Base-by-base conservation (phyloP, 2,888 invertebrate genomes). In the Nephrocerus scutellatus region DNA sequence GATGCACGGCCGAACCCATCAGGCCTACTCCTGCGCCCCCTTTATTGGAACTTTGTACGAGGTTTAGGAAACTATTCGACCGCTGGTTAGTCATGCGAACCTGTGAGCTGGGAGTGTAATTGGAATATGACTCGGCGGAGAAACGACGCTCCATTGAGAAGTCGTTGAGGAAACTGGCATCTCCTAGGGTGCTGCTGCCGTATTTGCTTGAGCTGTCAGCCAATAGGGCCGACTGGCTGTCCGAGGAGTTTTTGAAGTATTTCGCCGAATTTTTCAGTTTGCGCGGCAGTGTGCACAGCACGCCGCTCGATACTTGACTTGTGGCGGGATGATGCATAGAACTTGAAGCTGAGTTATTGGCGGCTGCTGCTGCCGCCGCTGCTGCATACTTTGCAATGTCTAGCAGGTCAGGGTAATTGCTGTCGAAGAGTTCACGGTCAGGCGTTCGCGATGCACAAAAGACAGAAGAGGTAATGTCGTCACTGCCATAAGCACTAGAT, bases 201-300 rank as follows among this genome's bases (percentile, higher is more conserved):
- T 82, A 78, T 47, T 81, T 73, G 60, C 82, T 83, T 0, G 63
- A 66, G 43, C 60, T 64, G 53, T 78, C 79, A 10, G 74, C 71
- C 43, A 85, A 68, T 41, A 85, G 69, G 2, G 84, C 84, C 38
- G 83, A 82, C 53, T 84, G 82, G 54, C 84, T 84, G 52, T 84
- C 84, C 16, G 80, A 74, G 12, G 65, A 63, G 47, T 60, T 62
- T 31, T 62, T 60, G 32, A 66, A 68, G 31, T 66, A 65, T 39
- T 62, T 62, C 1, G 62, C 62, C 4, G 56, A 59, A 15, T 56
- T 58, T 47, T 65, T 67, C 13, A 65, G 47, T 38, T 68, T 68
- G 1, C 68, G 51, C 1, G 83, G 82, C 50, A 83, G 71, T n/a
- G 83, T 83, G 58, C 80, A 82, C 56, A 82, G 77, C 1, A 72